Evolutionary conservation across 2,888 invertebrate genomes (phyloP), one percentile per base, ranked within the genome.

Genomic region (Drosophila mimetica): DNA sequence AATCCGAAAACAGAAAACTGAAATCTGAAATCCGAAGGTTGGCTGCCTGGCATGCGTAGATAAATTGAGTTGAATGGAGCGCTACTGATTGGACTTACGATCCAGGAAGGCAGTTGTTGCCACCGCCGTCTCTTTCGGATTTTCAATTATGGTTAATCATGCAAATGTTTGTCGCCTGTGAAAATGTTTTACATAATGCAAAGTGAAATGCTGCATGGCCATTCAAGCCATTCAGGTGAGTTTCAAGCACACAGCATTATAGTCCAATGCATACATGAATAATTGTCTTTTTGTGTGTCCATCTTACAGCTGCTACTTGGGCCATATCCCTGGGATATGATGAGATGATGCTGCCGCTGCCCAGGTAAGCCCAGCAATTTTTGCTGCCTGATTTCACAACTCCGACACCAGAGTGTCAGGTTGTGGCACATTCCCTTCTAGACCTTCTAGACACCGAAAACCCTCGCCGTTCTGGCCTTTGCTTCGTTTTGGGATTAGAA

Each of bases 91-190:
- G 81, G 73, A 60, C 55, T 71, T 71, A 50, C 64, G 54, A 48
- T 54, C 46, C 78, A 59, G 47, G 18, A 39, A 39, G 39, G 39
- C 39, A 20, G 53, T 46, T 4, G 39, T 18, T 39, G 37, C 28
- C 20, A 20, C 22, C 4, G 28, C 50, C 28, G 4, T 65, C 86
- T 65, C 86, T 83, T 77, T 77, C 74, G 71, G 75, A 84, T 82
- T 82, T 82, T 82, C 87, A 82, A 82, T 82, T 87, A 82, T 87
- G 87, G 87, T 82, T 87, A 82, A 82, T 82, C 82, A 82, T 85
- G 82, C 85, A 82, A 82, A 82, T 82, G 87, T 87, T 82, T 82
- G 82, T 82, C 82, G 82, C 87, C 87, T 82, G 75, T 64, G 85
- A 81, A 78, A 85, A 87, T 87, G 85, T 78, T 82, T 82, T 87